Evolutionary conservation across 2,113 vertebrate genomes (phyloP), one percentile per base, ranked within the genome.

Genomic region (Tragelaphus scriptus): DNA sequence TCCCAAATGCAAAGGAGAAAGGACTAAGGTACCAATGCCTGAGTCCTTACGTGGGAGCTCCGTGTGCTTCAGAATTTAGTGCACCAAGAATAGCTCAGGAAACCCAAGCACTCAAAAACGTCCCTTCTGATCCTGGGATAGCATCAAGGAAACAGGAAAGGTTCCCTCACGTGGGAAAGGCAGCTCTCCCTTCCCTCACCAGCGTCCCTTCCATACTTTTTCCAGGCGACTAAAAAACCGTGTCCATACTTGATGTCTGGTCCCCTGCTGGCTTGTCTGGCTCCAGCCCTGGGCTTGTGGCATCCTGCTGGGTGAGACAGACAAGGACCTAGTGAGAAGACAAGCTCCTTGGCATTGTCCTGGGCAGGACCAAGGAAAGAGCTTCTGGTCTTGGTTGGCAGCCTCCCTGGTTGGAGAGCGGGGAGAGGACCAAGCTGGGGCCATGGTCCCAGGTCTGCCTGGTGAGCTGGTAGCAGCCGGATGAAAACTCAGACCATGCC

Each of bases 1-100:
- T 14, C 65, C 58, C 53, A 49, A 47, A 91, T 79, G 19, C 28
- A 49, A 2, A 84, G 55, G 40, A 40, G 47, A 81, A 68, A 59
- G 7, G 40, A 23, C 36, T 17, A 63, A 81, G 32, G 40, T 28
- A 16, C 32, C 7, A 3, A 0, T 0, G 9, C 47, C 63, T 0
- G 2, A 4, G 12, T 19, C 56, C 12, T 17, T 36, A 15, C 3
- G 2, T 47, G 23, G 26, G 30, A 79, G 9, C 7, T n/a, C n/a
- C 3, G 19, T 53, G 32, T 36, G 56, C 85, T 89, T 94, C 53
- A 17, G 88, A 94, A 77, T 36, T 15, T n/a, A n/a, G 6, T 40
- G 63, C 58, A 36, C 68, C 75, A 90, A 49, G 84, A 91, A 82
- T 1, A 88, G 14, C 87, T 11, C 32, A 63, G 79, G 68, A 58